Base-by-base conservation (phyloP, 2,797 vertebrate genomes). In the Myotis planiceps region DNA sequence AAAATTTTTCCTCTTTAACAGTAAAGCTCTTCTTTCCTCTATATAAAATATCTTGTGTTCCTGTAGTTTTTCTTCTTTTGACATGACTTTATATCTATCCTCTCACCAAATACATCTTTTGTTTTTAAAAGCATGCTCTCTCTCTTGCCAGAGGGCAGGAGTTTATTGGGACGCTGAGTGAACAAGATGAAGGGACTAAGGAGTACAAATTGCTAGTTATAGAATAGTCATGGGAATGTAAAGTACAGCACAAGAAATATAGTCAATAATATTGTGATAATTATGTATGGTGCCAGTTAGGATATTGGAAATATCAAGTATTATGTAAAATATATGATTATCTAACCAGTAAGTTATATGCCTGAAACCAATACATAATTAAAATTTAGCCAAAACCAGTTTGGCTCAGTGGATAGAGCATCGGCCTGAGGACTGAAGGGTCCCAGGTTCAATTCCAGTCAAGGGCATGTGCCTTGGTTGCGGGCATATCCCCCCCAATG, bases 31-130 rank as follows among this genome's bases (percentile, higher is more conserved):
- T 85, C 47, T 95, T 74, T 83, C 27, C 34, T 79, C 18, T n/a
- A 78, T 18, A 42, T 75, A 86, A 96, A 94, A 55, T 16, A 94
- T 34, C 45, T 88, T 89, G 45, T 39, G 37, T 60, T 86, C 47
- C 8, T 68, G 1, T 68, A 45, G 9, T 55, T 92, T 76, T 94
- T 53, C 39, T 90, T 94, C 45, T 58, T 90, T 94, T 47, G 9
- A 71, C 8, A 65, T 84, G 14, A 32, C 32, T 95, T 92, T 91
- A 72, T 72, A 45, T 60, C 23, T 80, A 21, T 66, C 29, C 9
- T 94, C 34, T 83, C 21, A 81, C 45, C 15, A 63, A 87, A 13
- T 49, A 71, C 19, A 86, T 55, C 21, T 80, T 88, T 75, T 39
- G 6, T 45, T 92, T 95, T 92, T 94, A 32, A 94, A 87, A 69